Evolutionary conservation across 2,113 vertebrate species (phyloP), one percentile per base, ranked within the genome.

Genomic region (Eidolon helvum): DNA sequence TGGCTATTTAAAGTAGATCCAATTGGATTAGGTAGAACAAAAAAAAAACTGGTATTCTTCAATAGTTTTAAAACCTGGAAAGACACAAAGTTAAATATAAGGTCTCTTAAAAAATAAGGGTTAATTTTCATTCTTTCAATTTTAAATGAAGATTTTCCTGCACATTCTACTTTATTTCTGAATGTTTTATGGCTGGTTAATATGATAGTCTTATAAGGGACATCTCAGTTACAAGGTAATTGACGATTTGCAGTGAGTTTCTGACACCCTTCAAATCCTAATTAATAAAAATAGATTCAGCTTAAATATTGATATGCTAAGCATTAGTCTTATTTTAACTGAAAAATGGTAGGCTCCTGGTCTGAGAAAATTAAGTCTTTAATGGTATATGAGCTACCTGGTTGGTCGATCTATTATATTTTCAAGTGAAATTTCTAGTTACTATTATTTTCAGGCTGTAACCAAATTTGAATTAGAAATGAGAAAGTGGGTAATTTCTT

Each of bases 1-100:
- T 93, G 96, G 90, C 95, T 97, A 97, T 98, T 98, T 98, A 98
- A 99, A 98, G 97, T 72, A 97, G 84, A 96, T 96, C 97, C 93
- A 86, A 92, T 78, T 96, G 75, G 95, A 97, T 98, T 97, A 97
- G 40, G 8, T 83, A 85, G 88, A 97, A 97, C 35, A n/a, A 87
- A 94, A 45, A 97, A 97, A 92, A 97, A 98, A 97, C 97, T 89
- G 26, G 65, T 86, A 82, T 96, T 96, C 85, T 93, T 80, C 97
- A 97, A 97, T 95, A 80, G 48, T 91, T 82, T 98, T 96, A 97
- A 97, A 98, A 94, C 43, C 75, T 65, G 95, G 72, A 77, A 55
- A 45, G 97, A 97, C 89, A 95, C 22, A 90, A 85, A 1, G 94
- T 96, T 98, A 97, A 97, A 97, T 96, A 96, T 83, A 91, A 90